Base-by-base conservation (phyloP, 1,140 invertebrate genomes). In the Pissodes strobi region DNA sequence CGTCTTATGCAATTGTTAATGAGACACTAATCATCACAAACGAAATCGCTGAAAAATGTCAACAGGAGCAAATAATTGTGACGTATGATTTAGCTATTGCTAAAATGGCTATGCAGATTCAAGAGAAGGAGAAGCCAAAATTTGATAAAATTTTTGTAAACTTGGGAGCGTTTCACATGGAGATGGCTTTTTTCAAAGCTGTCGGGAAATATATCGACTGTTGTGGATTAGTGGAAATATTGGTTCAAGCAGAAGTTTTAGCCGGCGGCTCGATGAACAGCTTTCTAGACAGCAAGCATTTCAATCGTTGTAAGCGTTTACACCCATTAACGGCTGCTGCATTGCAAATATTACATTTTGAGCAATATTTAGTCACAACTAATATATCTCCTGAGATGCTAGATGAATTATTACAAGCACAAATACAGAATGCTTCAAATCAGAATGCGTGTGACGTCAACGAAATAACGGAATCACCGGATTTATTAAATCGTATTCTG, bases 1-100 rank as follows among this genome's bases (percentile, higher is more conserved):
- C 69, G 21, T 49, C 38, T 8, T 25, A 30, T 13, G 17, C 49
- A 10, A 61, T 68, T 10, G 66, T 71, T 17, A 17, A 27, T 9
- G 39, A 70, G 52, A 73, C 73, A 27, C 65, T 73, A 49, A 57
- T 53, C 19, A 43, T 64, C 21, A 49, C 55, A 27, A 37, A 68
- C 10, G 34, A 67, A 43, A 58, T 66, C 49, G 66, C 57, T 37
- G 60, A 64, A 68, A 41, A 71, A 51, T n/a, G n/a, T n/a, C n/a
- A n/a, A n/a, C n/a, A n/a, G n/a, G 12, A 15, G 38, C 21, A 62
- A 6, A 64, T 67, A 34, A 65, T 48, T 58, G 75, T 76, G 0
- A 75, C 71, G 17, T 79, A 78, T 72, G 76, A 79, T 70, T 72
- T 79, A 63, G 73, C 71, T 25, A 78, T 77, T 37, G 78, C 76